phyloP scores from a whole-genome alignment of 2,113 vertebrate genomes.

The Apodemus speciosus region DNA sequence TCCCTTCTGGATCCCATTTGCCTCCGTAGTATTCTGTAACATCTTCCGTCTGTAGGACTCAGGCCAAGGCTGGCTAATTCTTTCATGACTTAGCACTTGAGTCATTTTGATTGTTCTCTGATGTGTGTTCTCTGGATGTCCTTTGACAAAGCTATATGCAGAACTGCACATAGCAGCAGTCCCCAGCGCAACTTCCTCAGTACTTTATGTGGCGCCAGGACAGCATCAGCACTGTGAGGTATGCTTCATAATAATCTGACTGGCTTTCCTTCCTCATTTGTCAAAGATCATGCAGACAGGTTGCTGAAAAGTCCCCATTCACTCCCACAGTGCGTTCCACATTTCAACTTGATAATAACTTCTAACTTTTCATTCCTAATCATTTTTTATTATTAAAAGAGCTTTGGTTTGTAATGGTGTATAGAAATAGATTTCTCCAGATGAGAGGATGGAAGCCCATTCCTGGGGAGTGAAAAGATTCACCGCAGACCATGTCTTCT shows the following conservation, averaged over 20 bases:
- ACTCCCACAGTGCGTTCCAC: slow-evolving; percentile 57
- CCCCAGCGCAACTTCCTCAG: slow-evolving; percentile 20
- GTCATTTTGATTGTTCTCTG: slow-evolving; percentile 66
- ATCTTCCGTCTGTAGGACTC: slow-evolving; percentile 66
- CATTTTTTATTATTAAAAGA: slow-evolving; percentile 60
- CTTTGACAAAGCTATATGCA: slow-evolving; percentile 53
- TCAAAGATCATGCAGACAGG: slow-evolving; percentile 75
- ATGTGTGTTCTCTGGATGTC: slow-evolving; percentile 54
- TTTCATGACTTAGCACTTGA: slow-evolving; percentile 74
- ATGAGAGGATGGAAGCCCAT: slow-evolving; percentile 48
- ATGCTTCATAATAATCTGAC: slow-evolving; percentile 69
- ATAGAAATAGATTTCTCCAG: slow-evolving; percentile 64
- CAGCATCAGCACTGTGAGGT: slow-evolving; percentile 72
- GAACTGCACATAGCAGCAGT: slow-evolving; percentile 47
- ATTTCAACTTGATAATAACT: slow-evolving; percentile 62
- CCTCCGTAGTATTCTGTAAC: slow-evolving; percentile 53
- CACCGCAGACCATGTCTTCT: background rate
- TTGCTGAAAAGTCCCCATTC: slow-evolving; percentile 67
- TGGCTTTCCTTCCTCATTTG: slow-evolving; percentile 72
- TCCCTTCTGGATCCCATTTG: slow-evolving; percentile 77
- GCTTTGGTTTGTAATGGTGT: slow-evolving; percentile 54
- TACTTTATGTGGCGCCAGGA: slow-evolving; percentile 68
- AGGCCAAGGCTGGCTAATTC: slow-evolving; percentile 63
- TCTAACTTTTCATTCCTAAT: slow-evolving; percentile 70
- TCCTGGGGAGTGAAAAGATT: slow-evolving; percentile 26